Base-by-base conservation (phyloP, 2,113 vertebrate genomes). In the Apus apus region DNA sequence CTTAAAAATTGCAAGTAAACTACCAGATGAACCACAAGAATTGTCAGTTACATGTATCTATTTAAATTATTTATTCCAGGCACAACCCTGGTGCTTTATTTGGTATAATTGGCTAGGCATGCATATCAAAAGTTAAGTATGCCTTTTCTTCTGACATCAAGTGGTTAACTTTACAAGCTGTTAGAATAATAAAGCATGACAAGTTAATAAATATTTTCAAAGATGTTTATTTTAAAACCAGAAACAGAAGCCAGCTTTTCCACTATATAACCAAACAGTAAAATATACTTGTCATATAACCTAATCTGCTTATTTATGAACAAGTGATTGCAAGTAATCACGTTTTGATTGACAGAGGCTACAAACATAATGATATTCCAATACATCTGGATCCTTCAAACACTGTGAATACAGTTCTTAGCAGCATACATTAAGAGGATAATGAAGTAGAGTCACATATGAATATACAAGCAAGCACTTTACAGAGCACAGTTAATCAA, bases 121-220 rank as follows among this genome's bases (percentile, higher is more conserved):
- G 32, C 3, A 1, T 62, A 76, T 22, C 67, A 77, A 83, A 87
- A 82, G 40, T 48, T 58, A 22, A 79, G 62, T 11, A 36, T 1
- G 16, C 19, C 21, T 94, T 32, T 87, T 54, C 13, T 74, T 60
- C 73, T 72, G 48, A 87, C 25, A 45, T 57, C 66, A 74, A 67
- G 43, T 32, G 9, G 15, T 46, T 87, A 92, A 85, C 62, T 91
- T 85, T 57, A 82, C 12, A 79, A 87, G 68, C 54, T 62, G 45
- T 19, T 75, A 50, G 7, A 92, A 34, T 50, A 92, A 89, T 53
- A 89, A 91, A 67, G 61, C 29, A 50, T 54, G 81, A 85, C 85
- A 95, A 93, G 58, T 54, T 76, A 76, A 89, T 72, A 94, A 94
- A 89, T 87, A 87, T 76, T 95, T 89, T 91, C 74, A 57, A 88